These are phyloP conservation scores for Parazoanthus darwini DNA, from an alignment of 92 coral and sea anemone genomes.

Conservation along the genomic window DNA sequence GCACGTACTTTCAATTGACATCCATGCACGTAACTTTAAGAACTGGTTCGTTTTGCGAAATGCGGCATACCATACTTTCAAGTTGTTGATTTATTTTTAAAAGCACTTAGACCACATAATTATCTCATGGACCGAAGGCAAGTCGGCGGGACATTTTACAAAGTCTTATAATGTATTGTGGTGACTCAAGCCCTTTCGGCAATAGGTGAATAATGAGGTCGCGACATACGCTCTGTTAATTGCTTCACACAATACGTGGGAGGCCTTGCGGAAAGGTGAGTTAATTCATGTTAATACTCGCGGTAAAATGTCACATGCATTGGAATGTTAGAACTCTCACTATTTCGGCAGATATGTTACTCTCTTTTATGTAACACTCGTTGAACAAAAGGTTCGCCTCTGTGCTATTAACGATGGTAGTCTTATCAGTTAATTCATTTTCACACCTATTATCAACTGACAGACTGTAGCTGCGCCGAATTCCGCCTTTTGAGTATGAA, in stretches of 20 bases:
- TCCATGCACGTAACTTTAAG: background rate
- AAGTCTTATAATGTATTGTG: background rate
- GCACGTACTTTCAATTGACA: background rate
- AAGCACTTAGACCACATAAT: background rate
- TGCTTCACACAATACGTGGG: background rate
- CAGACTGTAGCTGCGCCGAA: background rate
- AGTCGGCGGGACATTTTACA: background rate
- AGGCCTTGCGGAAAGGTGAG: background rate
- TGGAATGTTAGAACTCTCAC: background rate
- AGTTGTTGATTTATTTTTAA: no score
- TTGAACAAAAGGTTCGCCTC: no score
- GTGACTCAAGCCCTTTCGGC: background rate
- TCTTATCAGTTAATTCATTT: background rate
- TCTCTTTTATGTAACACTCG: background rate
- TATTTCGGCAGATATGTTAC: background rate
- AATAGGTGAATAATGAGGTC: background rate
- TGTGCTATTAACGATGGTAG: background rate
- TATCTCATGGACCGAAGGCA: background rate
- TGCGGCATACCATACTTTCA: background rate
- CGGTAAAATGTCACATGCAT: no score
- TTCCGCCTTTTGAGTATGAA: background rate
- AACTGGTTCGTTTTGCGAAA: background rate
- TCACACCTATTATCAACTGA: background rate
- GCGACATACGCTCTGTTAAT: background rate
- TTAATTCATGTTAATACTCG: no score